Conservation (phyloP, 2,888 invertebrate species). For the Coelinius sp. region DNA sequence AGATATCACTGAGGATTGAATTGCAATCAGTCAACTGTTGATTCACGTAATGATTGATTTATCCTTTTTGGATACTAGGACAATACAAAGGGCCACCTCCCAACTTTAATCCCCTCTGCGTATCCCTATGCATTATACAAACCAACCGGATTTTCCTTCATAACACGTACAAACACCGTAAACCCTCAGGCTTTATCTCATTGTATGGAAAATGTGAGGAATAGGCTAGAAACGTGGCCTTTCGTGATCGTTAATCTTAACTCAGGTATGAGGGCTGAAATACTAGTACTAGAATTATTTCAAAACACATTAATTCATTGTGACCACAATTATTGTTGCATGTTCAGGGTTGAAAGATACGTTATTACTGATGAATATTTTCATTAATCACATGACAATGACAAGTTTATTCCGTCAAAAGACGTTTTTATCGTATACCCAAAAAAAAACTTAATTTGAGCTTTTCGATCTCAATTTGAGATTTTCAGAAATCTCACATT, state of each 20-base stretch:
- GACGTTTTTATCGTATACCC: too few species aligned
- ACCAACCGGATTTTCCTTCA: background rate
- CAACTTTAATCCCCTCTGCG: background rate
- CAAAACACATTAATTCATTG: background rate
- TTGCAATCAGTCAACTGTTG: background rate
- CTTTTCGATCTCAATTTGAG: too few species aligned
- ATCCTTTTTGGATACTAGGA: too few species aligned
- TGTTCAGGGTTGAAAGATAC: too few species aligned
- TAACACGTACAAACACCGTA: slow-evolving; percentile 52
- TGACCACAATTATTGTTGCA: too few species aligned
- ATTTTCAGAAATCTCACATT: too few species aligned
- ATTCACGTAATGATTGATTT: too few species aligned
- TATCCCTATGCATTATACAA: background rate
- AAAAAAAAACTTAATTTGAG: too few species aligned
- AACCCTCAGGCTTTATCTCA: slow-evolving; percentile 60
- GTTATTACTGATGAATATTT: too few species aligned
- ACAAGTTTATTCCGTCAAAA: too few species aligned
- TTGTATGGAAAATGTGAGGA: slow-evolving; percentile 53
- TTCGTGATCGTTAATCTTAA: slow-evolving; percentile 62
- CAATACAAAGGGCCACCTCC: background rate
- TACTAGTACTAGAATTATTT: background rate
- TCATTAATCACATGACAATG: too few species aligned
- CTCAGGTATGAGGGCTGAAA: slow-evolving; percentile 47
- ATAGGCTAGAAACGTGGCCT: slow-evolving; percentile 46
- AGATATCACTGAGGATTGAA: background rate